phyloP scores from a whole-genome alignment of 2,797 vertebrate genomes.

The Sternarchorhynchus goeldii region DNA sequence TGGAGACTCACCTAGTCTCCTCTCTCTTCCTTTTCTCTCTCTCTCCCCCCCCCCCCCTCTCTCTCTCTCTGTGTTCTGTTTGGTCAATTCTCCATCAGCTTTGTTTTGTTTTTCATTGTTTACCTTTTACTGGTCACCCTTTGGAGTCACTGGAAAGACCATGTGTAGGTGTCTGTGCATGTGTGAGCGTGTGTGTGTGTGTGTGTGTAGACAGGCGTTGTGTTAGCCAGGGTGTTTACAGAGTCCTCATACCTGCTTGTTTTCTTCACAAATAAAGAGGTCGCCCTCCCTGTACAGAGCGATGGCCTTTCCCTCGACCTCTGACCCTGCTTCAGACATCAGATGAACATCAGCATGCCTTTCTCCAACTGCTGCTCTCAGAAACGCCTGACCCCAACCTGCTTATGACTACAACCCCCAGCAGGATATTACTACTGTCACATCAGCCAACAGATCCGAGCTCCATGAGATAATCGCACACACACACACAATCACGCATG shows the following conservation, averaged over 20 bases:
- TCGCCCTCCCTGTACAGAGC: slow-evolving; percentile 33
- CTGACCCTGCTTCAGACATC: slow-evolving; percentile 30
- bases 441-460: slow-evolving; percentile 38
- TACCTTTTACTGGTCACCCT: not conserved
- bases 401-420: slow-evolving; percentile 42
- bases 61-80: not conserved
- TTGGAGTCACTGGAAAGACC: too few relatives aligned
- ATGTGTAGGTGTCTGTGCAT: too few relatives aligned
- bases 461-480: slow-evolving; percentile 27
- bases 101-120: slow-evolving; percentile 39
- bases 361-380: slow-evolving; percentile 30
- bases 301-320: slow-evolving; percentile 34
- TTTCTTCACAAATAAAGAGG: slow-evolving; percentile 54
- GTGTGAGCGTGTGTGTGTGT: not conserved
- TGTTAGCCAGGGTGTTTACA: not conserved
- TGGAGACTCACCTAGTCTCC: not conserved
- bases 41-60: slow-evolving; percentile 51
- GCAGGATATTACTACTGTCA: slow-evolving; percentile 49
- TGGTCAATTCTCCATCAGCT: slow-evolving; percentile 30
- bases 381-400: slow-evolving; percentile 25
- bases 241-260: slow-evolving; percentile 28
- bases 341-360: slow-evolving; percentile 49
- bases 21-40: slow-evolving; percentile 12
- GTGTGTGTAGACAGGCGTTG: not conserved
- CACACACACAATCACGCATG: slow-evolving; percentile 16